Percentiles rank a stretch among this genome's conserved stretches.
phyloP scores from a whole-genome alignment of 1,140 invertebrate genomes.

The Megathymus violae region DNA sequence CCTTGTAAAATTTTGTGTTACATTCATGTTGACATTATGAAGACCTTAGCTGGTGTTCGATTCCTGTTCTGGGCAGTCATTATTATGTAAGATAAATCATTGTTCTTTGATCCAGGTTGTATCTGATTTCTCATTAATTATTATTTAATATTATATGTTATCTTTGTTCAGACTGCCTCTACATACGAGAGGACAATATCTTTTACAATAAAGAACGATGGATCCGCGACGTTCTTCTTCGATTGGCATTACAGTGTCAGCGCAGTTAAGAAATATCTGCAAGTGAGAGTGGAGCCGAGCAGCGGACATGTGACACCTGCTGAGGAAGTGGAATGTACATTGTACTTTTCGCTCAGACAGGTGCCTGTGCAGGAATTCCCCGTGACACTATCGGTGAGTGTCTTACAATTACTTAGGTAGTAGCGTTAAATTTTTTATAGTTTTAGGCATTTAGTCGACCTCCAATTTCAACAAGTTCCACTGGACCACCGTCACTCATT shows the following conservation, averaged over 20 bases:
- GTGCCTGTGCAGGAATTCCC: slow-evolving; percentile 71
- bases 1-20: too few species aligned
- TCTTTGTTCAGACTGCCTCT: slow-evolving; percentile 66
- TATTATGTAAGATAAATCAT: too few species aligned
- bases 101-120: too few species aligned
- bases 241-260: slow-evolving; percentile 64
- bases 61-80: too few species aligned
- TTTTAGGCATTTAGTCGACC: too few species aligned
- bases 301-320: slow-evolving; percentile 61
- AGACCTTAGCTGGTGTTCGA: too few species aligned
- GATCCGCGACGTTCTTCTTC: slow-evolving; percentile 73
- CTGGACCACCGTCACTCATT: too few species aligned
- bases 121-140: too few species aligned
- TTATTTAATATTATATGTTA: too few species aligned
- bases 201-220: slow-evolving; percentile 73
- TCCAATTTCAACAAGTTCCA: too few species aligned
- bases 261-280: slow-evolving; percentile 65
- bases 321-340: slow-evolving; percentile 55
- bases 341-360: slow-evolving; percentile 67
- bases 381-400: slow-evolving; percentile 60
- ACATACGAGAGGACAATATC: slow-evolving; percentile 70
- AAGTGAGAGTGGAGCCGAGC: slow-evolving; percentile 60
- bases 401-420: slow-evolving; percentile 1
- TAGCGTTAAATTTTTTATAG: too few species aligned
- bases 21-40: too few species aligned